Base-by-base conservation (phyloP, 37 sponge, comb jelly and placozoan species). In the Axinella damicornis region DNA sequence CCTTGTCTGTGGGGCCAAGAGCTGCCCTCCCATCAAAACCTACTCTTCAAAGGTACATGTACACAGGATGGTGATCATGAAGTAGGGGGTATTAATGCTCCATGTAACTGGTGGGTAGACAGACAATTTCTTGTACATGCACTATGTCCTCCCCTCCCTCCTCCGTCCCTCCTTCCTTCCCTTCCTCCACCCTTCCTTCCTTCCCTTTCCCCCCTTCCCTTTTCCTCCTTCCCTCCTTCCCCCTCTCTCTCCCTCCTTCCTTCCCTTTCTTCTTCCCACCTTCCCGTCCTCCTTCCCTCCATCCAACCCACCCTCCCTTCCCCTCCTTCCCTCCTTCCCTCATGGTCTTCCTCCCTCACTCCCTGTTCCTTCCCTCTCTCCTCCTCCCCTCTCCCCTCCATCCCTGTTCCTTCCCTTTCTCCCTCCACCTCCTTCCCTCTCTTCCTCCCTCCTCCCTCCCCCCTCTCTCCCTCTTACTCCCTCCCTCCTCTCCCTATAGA, bases 1-100 rank as follows among this genome's bases (percentile, higher is more conserved):
- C n/a, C 89, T 98, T 15, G 95, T 94, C 39, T 98, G 99, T 87
- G 99, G 96, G 37, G 97, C 97, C 33, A 88, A 90, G 78, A 94
- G 97, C 35, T 98, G 99, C 74, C 99, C 99, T 24, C 99, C 99
- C 1, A 92, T 98, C 34, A 96, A 88, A 60, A 90, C 92, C 1
- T 98, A 98, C 79, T 87, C 92, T 46, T 74, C 99, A 39, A 81
- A 82, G 70, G 96, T 95, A 61, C n/a, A n/a, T n/a, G n/a, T n/a
- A n/a, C n/a, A n/a, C n/a, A n/a, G n/a, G n/a, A n/a, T n/a, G n/a
- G n/a, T n/a, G n/a, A n/a, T n/a, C 70, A 54, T 32, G 25, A 28
- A 18, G n/a, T n/a, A n/a, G n/a, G n/a, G n/a, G n/a, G n/a, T n/a
- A n/a, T n/a, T n/a, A n/a, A n/a, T n/a, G n/a, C n/a, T n/a, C n/a